phyloP scores from a whole-genome alignment of 2,797 vertebrate genomes.

The Orientallactaga sibirica region DNA sequence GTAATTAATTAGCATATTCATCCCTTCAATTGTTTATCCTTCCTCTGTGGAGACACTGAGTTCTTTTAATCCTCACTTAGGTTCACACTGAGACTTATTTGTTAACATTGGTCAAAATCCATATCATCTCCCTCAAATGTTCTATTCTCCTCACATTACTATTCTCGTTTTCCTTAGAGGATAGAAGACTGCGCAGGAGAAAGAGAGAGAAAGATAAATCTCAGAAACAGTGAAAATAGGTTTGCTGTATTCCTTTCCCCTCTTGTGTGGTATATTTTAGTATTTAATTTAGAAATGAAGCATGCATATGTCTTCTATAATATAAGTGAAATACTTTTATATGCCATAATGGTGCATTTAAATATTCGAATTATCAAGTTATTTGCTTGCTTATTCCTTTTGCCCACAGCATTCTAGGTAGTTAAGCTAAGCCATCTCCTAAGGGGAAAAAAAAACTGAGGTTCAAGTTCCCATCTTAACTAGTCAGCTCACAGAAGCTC shows the following conservation, averaged over 20 bases:
- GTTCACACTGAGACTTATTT: slow-evolving; percentile 2
- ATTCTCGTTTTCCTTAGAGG: not conserved
- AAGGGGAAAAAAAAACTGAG: not conserved
- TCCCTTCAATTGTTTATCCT: not conserved
- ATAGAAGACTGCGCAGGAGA: not conserved
- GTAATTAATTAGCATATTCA: not conserved
- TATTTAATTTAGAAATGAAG: slow-evolving; percentile 37
- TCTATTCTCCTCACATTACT: not conserved
- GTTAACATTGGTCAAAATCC: not conserved
- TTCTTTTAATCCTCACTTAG: slow-evolving; percentile 30
- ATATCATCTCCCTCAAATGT: not conserved
- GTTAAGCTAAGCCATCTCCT: not conserved
- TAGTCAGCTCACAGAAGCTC: not conserved
- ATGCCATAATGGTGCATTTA: not conserved
- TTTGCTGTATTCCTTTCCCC: not conserved
- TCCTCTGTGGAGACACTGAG: not conserved
- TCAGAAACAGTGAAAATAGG: not conserved
- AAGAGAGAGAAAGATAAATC: not conserved
- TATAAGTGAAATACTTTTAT: not conserved
- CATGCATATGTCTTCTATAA: not conserved
- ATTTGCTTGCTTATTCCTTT: not conserved
- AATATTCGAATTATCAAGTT: not conserved
- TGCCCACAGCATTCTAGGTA: not conserved
- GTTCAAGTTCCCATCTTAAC: not conserved
- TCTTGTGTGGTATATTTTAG: not conserved